Evolutionary conservation across 2,888 invertebrate genomes (phyloP), one percentile per base, ranked within the genome.

Genomic region (Ptychoptera albimana): DNA sequence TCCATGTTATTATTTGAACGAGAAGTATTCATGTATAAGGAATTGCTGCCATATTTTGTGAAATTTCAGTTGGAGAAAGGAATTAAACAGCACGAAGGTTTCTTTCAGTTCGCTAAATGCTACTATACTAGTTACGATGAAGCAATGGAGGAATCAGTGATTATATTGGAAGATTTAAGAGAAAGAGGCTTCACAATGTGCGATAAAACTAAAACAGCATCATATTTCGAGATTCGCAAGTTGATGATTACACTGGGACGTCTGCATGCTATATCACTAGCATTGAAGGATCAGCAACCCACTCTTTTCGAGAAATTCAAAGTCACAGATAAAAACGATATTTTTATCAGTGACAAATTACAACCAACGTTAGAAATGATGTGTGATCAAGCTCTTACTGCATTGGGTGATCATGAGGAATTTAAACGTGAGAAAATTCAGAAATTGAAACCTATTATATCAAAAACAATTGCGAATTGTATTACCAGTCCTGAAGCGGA

Each of bases 161-260:
- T 50, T 30, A 45, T 50, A 16, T 38, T 49, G 47, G 47, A 47
- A 40, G 49, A 49, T 46, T 44, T 49, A 31, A 14, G 36, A n/a
- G 29, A 40, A 31, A 37, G 32, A 30, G 46, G 43, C 13, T 45
- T 31, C 37, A 34, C 39, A 42, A 39, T 47, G 43, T 38, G 36
- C 30, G 39, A 47, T 36, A 45, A 46, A 44, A 35, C 9, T 31
- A 42, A 37, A 13, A 34, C 45, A 30, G 13, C 34, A 8, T 39
- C 44, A 16, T 46, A 36, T 43, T 39, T 43, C n/a, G 46, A 46
- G 37, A 37, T 43, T 23, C 43, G 41, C 14, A 10, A 42, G 8
- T 32, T 48, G 29, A 14, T 49, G 16, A 32, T 39, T 13, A 42
- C 39, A 15, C 8, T 49, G 2, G 49, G 45, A 10, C 39, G 42